These are phyloP conservation scores for Channa striata DNA, from an alignment of 2,797 vertebrate species.

Conservation along the genomic window DNA sequence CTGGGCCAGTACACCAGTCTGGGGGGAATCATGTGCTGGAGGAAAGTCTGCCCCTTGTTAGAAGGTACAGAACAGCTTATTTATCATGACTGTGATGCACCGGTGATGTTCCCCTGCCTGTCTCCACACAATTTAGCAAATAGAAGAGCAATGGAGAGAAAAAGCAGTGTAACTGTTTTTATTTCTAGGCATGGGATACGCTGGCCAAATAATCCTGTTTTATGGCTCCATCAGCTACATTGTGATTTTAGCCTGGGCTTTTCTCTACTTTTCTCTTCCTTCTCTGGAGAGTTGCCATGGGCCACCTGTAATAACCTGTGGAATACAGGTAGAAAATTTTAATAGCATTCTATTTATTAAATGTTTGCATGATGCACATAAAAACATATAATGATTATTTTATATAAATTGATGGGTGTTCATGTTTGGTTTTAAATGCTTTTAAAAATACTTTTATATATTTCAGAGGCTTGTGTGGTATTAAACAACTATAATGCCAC, in stretches of 20 bases:
- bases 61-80: constrained; percentile 68
- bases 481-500: constrained; percentile 61
- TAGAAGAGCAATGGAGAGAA: rapidly evolving
- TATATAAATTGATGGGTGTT: no score
- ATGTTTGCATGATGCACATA: no score
- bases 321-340: constrained; percentile 74
- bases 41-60: constrained; percentile 83
- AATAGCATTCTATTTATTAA: not conserved
- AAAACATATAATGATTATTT: no score
- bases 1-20: constrained; percentile 85
- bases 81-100: not conserved
- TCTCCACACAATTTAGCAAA: not conserved
- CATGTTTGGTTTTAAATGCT: no score
- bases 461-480: constrained; percentile 73
- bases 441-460: constrained; percentile 11
- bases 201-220: constrained; percentile 73
- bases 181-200: constrained; percentile 76
- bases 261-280: constrained; percentile 78
- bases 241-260: constrained; percentile 79
- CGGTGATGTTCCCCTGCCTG: no score
- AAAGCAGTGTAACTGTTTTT: not conserved
- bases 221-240: constrained; percentile 76
- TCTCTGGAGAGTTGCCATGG: constrained; percentile 76
- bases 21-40: constrained; percentile 84
- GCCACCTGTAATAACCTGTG: constrained; percentile 75